Percentiles rank a stretch among this genome's conserved stretches.
These are phyloP conservation scores for Tautogolabrus adspersus DNA, from an alignment of 2,113 vertebrate species.

Conservation along the genomic window DNA sequence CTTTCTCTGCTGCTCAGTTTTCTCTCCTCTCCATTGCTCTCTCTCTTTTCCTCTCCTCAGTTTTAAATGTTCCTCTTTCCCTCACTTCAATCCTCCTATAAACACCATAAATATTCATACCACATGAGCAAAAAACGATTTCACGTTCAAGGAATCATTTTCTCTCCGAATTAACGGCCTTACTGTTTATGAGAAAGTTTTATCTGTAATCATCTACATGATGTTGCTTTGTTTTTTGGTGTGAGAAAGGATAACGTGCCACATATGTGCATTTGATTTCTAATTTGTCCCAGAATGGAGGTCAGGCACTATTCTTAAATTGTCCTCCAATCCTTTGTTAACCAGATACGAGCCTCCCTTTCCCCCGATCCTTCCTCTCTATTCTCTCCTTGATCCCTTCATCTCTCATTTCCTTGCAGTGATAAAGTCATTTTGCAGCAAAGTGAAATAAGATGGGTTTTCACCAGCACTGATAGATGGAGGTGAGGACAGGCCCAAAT, in stretches of 20 bases:
- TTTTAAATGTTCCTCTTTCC: neutral
- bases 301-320: conserved; percentile 64
- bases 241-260: neutral
- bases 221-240: neutral
- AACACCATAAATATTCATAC: conserved; percentile 26
- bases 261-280: conserved; percentile 8
- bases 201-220: conserved; percentile 13
- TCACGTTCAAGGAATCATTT: conserved; percentile 18
- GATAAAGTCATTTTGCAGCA: conserved; percentile 69
- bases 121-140: conserved; percentile 5
- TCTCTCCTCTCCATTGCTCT: neutral
- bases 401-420: conserved; percentile 64
- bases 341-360: conserved; percentile 50
- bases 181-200: conserved; percentile 18
- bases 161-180: conserved; percentile 24
- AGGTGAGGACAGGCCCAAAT: conserved; percentile 62
- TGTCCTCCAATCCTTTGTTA: conserved; percentile 62
- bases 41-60: neutral
- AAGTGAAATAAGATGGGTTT: conserved; percentile 71
- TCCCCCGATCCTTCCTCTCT: conserved; percentile 20
- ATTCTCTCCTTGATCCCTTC: conserved; percentile 28
- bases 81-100: neutral
- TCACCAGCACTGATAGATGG: conserved; percentile 59
- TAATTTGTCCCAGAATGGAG: conserved; percentile 50
- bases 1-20: neutral